Base-by-base conservation (phyloP, 2,888 invertebrate genomes). In the Limnephilus lunatus region DNA sequence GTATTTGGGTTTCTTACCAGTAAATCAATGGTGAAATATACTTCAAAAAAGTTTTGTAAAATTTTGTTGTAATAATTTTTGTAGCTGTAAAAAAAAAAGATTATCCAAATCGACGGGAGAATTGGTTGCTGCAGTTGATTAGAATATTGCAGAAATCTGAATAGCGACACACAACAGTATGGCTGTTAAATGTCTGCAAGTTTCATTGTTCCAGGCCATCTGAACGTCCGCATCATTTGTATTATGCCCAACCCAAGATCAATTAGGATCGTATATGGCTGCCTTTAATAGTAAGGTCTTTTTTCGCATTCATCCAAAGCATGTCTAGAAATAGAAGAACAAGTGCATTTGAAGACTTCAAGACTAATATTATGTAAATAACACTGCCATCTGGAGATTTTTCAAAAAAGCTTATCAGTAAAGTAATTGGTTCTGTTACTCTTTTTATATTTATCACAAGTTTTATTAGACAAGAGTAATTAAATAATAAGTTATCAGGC, bases 301-400 rank as follows among this genome's bases (percentile, higher is more conserved):
- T 68, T 68, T 68, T 68, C 25, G 68, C 68, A 68, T 25, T 68
- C 68, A 68, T 68, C 68, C 68, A 68, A 68, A 68, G 68, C 68
- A n/a, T n/a, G 68, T 68, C 68, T 68, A 68, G 68, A 68, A 68
- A 68, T 68, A 68, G 68, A 68, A 68, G 68, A 68, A 68, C 68
- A 68, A 68, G 68, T 68, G 68, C 25, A 68, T 68, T 68, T 68
- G 68, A 68, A 68, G n/a, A n/a, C 68, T 68, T 68, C 25, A 68
- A 68, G 68, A 68, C 25, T 68, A 68, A n/a, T 68, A 68, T 68
- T n/a, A 68, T 68, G 9, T 9, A 25, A 25, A 25, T n/a, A 68
- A 68, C 68, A n/a, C 25, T 68, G 68, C 68, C 68, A 68, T 68
- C 68, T 68, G n/a, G 68, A 68, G 25, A 68, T 68, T 68, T 68